These are phyloP conservation scores for Monochamus alternatus DNA, from an alignment of 2,888 invertebrate genomes.

Conservation along the genomic window DNA sequence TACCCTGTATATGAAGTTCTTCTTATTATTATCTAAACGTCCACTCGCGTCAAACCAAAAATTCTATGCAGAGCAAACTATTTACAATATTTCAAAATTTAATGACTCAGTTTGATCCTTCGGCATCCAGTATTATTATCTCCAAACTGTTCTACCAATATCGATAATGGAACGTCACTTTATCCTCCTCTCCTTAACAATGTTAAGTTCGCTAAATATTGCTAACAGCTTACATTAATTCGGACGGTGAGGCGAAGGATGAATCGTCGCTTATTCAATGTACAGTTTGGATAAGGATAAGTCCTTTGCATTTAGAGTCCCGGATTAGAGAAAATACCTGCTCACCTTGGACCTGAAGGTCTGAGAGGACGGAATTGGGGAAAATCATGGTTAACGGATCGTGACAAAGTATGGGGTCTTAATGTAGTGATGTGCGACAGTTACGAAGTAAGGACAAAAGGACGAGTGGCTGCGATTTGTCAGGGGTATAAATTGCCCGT, in stretches of 20 bases:
- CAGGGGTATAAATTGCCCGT: conserved; percentile 1
- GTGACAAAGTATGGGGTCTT: conserved; percentile 12
- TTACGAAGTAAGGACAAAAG: conserved; percentile 13
- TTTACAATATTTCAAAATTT: no score
- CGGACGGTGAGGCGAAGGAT: background rate
- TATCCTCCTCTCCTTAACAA: no score
- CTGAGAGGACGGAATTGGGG: background rate
- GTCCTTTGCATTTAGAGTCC: background rate
- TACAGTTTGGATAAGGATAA: conserved; percentile 4
- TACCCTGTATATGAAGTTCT: no score
- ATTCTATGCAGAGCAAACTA: no score
- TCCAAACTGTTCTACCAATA: no score
- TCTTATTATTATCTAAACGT: no score
- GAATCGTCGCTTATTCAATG: conserved; percentile 9
- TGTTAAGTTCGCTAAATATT: background rate
- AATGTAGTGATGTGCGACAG: conserved; percentile 18
- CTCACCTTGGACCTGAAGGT: background rate
- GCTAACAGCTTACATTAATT: background rate
- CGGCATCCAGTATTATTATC: no score
- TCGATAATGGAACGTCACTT: no score
- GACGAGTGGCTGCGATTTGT: conserved; percentile 3
- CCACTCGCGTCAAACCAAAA: no score
- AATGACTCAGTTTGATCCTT: no score
- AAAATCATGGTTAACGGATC: conserved; percentile 2
- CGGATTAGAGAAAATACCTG: conserved; percentile 5